Percentiles rank a stretch among this genome's conserved stretches.
These are phyloP conservation scores for Aphaenogaster ashmeadi DNA, from an alignment of 1,140 invertebrate genomes.

Conservation along the genomic window DNA sequence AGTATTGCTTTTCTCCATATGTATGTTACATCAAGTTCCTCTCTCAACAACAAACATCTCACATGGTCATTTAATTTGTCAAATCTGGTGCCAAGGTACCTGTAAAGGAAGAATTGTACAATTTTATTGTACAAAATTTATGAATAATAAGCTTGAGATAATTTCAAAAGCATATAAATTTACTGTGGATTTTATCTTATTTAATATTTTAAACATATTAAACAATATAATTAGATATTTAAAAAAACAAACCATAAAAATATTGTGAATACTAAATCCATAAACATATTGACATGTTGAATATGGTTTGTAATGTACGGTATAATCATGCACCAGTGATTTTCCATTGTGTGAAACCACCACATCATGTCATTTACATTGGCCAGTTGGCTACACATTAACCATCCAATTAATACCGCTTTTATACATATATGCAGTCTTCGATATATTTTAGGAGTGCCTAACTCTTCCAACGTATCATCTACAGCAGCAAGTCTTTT, in stretches of 20 bases:
- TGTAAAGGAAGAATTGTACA: neutral
- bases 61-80: slow-evolving; percentile 22
- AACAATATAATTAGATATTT: no score
- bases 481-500: slow-evolving; percentile 34
- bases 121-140: neutral
- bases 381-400: neutral
- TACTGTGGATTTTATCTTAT: neutral
- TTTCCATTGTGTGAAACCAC: neutral
- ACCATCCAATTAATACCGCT: slow-evolving; percentile 19
- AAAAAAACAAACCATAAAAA: neutral
- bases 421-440: neutral
- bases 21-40: neutral
- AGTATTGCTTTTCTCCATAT: neutral
- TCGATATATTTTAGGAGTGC: slow-evolving; percentile 14
- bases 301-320: neutral
- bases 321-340: neutral
- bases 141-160: neutral
- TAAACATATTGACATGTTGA: neutral
- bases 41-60: neutral
- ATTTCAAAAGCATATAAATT: neutral
- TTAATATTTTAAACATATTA: neutral
- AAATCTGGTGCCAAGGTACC: slow-evolving; percentile 42
- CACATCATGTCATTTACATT: neutral
- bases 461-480: slow-evolving; percentile 25
- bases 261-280: neutral